phyloP scores from a whole-genome alignment of 2,113 vertebrate genomes.

The Austrofundulus limnaeus region DNA sequence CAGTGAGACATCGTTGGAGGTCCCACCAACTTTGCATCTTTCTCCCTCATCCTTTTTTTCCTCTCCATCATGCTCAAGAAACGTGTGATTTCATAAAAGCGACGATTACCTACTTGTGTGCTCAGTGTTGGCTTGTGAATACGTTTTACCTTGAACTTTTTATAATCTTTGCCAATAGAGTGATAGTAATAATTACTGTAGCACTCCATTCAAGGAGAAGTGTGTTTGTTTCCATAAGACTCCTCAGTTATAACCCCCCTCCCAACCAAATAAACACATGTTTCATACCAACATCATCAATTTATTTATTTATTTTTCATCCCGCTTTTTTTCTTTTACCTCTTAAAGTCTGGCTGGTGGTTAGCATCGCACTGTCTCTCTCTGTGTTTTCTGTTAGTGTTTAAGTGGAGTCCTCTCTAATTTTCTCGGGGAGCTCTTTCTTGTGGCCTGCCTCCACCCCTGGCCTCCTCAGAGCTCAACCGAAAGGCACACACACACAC shows the following conservation, averaged over 20 bases:
- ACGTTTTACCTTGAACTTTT: constrained; percentile 12
- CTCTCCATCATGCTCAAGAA: not conserved
- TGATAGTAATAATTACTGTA: constrained; percentile 39
- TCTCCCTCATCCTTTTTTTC: constrained; percentile 13
- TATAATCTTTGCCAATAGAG: constrained; percentile 47
- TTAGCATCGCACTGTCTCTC: constrained; percentile 68
- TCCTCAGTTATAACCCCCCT: constrained; percentile 51
- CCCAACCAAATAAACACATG: constrained; percentile 31
- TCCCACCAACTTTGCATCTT: constrained; percentile 60
- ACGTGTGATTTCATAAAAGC: not conserved
- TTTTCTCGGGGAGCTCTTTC: constrained; percentile 79
- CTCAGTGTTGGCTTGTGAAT: constrained; percentile 19
- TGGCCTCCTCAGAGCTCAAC: constrained; percentile 67
- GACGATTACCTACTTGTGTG: not conserved
- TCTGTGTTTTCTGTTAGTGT: constrained; percentile 73
- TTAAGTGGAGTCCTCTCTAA: constrained; percentile 81
- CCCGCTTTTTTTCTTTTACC: constrained; percentile 52
- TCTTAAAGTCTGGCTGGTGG: constrained; percentile 70
- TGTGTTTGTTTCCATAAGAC: constrained; percentile 59
- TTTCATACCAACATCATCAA: constrained; percentile 51
- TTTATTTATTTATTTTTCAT: constrained; percentile 15
- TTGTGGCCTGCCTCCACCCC: constrained; percentile 79
- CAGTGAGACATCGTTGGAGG: constrained; percentile 81
- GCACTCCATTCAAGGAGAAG: constrained; percentile 37
- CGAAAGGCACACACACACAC: constrained; percentile 52